Evolutionary conservation across 2,113 vertebrate genomes (phyloP), one percentile per base, ranked within the genome.

Genomic region (Vombatus ursinus): DNA sequence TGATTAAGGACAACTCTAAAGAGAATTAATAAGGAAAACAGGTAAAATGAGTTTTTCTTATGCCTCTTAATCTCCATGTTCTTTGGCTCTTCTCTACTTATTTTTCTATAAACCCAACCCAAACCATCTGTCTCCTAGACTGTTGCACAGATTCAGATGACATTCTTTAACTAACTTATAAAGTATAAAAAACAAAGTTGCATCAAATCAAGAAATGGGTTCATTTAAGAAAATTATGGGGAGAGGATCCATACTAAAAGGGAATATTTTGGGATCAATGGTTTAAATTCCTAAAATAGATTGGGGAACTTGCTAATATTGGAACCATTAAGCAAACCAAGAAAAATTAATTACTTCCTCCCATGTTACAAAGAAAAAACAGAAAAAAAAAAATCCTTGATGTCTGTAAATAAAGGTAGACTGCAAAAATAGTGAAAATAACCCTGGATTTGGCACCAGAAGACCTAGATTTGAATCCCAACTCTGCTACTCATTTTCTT

Each of bases 341-440:
- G 48, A 5, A 44, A 93, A 95, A 84, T 94, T 92, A 91, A 23
- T 91, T 61, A 77, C 49, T 31, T 91, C 4, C 6, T 93, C 51
- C 50, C 19, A 26, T 2, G 44, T 68, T 93, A 61, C 54, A 96
- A 50, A 61, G 7, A 16, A 68, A 96, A 93, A 68, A 23, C 48
- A 77, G 50, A 19, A 3, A 68, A 95, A 93, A 24, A 95, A 93
- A 24, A 52, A 90, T 31, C 26, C 26, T 89, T 7, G 94, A 91
- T 50, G 68, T 90, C 90, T 50, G 12, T 61, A 90, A 96, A 95
- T 92, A 51, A 93, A 93, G 95, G 11, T 37, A 91, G n/a, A 57
- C 24, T 31, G 2, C 11, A 49, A 61, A 31, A 28, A 61, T 31
- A 28, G 2, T 61, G 26, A 2, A 3, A 28, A 61, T 89, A 12